These are phyloP conservation scores for Danio jaintianensis DNA, from an alignment of 2,797 vertebrate species.

Conservation along the genomic window DNA sequence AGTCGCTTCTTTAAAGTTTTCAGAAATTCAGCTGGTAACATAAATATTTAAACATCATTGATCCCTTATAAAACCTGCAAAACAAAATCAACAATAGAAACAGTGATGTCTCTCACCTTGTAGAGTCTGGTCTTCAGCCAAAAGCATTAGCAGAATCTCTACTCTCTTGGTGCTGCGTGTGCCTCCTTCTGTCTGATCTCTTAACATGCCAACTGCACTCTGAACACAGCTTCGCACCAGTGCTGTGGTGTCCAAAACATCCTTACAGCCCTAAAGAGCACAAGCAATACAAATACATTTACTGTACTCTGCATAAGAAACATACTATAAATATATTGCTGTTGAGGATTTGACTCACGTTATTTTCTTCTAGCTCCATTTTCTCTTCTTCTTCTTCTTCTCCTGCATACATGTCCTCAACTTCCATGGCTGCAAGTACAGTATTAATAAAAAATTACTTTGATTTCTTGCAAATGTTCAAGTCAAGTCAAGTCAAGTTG, in stretches of 20 bases:
- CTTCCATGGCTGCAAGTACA: constrained; percentile 73
- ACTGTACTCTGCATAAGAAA: neutral
- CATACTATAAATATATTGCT: neutral
- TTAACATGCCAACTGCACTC: constrained; percentile 88
- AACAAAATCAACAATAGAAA: neutral
- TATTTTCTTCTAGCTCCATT: constrained; percentile 59
- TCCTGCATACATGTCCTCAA: constrained; percentile 70
- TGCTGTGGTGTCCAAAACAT: constrained; percentile 84
- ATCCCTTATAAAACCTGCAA: constrained; percentile 7
- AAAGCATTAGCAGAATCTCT: constrained; percentile 84
- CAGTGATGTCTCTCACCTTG: constrained; percentile 71
- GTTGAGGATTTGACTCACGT: constrained; percentile 64
- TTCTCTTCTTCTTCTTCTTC: constrained; percentile 50
- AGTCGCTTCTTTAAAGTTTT: constrained; percentile 82
- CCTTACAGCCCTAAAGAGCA: constrained; percentile 58
- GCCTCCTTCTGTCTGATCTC: constrained; percentile 76
- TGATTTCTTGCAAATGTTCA: neutral
- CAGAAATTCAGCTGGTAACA: constrained; percentile 82
- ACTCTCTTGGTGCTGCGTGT: constrained; percentile 83
- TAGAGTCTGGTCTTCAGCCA: constrained; percentile 72
- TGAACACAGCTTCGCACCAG: constrained; percentile 92
- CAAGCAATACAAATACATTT: neutral
- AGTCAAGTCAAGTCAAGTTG: too few relatives aligned
- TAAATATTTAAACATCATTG: neutral
- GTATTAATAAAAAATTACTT: neutral